Evolutionary conservation across 2,888 invertebrate genomes (phyloP).

Genomic region (Marronus borbonicus): DNA sequence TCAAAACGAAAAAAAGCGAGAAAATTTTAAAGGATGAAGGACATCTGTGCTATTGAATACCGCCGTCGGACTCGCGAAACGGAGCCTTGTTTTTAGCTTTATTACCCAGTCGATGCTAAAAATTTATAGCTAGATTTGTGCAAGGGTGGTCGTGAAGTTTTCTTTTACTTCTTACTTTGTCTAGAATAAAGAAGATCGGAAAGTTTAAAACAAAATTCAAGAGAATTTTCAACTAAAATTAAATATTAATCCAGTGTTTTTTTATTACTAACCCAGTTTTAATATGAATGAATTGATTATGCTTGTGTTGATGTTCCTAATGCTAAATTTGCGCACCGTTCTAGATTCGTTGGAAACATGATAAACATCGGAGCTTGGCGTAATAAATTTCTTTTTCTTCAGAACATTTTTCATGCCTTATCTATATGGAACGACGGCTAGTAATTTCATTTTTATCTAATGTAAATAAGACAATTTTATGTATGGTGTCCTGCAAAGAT

Average conservation of each 20-base stretch:
- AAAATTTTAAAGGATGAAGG: background rate
- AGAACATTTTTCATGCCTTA: background rate
- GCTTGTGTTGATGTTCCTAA: background rate
- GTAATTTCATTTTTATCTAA: conserved; percentile 1
- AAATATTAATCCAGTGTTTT: background rate
- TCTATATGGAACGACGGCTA: background rate
- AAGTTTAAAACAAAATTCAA: too few relatives aligned
- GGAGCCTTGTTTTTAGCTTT: background rate
- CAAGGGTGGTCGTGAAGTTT: background rate
- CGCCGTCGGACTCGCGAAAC: background rate
- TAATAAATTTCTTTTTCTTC: background rate
- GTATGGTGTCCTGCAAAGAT: too few relatives aligned
- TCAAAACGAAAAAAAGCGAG: background rate
- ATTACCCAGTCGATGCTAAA: background rate
- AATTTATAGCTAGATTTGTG: conserved; percentile 14
- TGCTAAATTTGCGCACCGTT: background rate
- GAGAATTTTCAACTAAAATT: too few relatives aligned
- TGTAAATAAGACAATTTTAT: conserved; percentile 1
- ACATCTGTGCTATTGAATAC: background rate
- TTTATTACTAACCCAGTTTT: background rate
- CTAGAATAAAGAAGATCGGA: background rate
- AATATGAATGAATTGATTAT: background rate
- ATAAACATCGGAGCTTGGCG: background rate
- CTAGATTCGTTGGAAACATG: background rate
- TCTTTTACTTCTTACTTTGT: background rate